Conservation (phyloP, 2,797 vertebrate genomes). For the Ficedula albicollis region DNA sequence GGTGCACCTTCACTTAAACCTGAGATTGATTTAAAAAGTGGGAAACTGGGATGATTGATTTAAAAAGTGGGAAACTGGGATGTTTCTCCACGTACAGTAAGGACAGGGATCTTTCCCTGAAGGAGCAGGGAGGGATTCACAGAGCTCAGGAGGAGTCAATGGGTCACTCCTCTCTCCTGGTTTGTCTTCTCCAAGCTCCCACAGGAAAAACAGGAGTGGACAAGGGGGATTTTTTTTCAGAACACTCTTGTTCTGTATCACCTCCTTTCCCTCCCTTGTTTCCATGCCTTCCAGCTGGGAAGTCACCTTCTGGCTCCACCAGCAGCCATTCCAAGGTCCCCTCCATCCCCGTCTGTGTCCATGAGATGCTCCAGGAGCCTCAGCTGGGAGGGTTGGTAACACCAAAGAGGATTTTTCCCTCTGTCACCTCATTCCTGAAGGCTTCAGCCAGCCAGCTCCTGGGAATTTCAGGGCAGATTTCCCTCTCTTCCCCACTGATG, state of each 20-base stretch:
- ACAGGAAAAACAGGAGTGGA: neutral
- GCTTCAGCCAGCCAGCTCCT: neutral
- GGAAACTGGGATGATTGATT: slow-evolving; percentile 67
- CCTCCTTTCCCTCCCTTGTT: neutral
- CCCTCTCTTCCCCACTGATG: neutral
- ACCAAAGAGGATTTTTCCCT: neutral
- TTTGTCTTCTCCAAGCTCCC: neutral
- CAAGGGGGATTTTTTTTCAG: rapidly evolving
- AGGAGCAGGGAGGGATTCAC: neutral
- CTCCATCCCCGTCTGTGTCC: rapidly evolving
- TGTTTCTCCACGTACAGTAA: slow-evolving; percentile 15
- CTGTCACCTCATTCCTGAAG: neutral
- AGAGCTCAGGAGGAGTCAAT: neutral
- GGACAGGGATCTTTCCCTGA: slow-evolving; percentile 30
- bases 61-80: slow-evolving; percentile 58
- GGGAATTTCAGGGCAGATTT: neutral
- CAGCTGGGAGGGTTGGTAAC: neutral
- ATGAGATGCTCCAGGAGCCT: rapidly evolving
- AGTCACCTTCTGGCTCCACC: neutral
- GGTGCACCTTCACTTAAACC: slow-evolving; percentile 80
- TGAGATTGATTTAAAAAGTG: slow-evolving; percentile 76
- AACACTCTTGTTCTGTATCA: neutral
- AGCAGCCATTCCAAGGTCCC: neutral
- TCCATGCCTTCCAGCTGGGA: rapidly evolving
- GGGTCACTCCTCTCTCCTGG: neutral